Base-by-base conservation (phyloP, 1,140 invertebrate genomes). In the Potamilus streckersoni region DNA sequence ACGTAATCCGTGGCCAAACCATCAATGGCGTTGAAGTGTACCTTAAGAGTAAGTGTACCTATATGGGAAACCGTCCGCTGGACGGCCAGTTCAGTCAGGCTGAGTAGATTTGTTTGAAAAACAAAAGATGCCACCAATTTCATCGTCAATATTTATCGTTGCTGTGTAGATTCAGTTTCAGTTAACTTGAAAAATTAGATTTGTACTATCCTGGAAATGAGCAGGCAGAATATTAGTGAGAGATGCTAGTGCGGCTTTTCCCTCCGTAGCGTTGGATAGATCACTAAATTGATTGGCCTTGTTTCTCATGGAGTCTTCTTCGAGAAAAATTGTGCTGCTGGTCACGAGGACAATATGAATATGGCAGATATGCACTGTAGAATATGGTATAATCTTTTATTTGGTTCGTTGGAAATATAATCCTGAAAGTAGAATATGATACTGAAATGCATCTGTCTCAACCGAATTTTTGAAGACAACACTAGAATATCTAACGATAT, bases 141-240 rank as follows among this genome's bases (percentile, higher is more conserved):
- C 27, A 16, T 68, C 2, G 56, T 77, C 75, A n/a, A 77, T 69
- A 17, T 62, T n/a, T 1, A 77, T 59, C 17, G 61, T 59, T 14
- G 72, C 75, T 16, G 55, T 56, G 31, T 77, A 70, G 63, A 69
- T 77, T 12, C 58, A 55, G 65, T 77, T 68, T 77, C 72, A 11
- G 75, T 72, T 63, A 77, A 77, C 23, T 69, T 69, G 56, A 77
- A 77, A 65, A 72, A 69, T 16, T 19, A 56, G 14, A 77, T 23
- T 16, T 17, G 64, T 13, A 77, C 65, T 5, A 12, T n/a, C 15
- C 65, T 55, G 13, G 58, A 1, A 8, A 14, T 20, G 16, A 70
- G 69, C 2, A 77, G 70, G 61, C 75, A 77, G 59, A 77, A 77
- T 19, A 72, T 77, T 14, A 71, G 16, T 11, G 59, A 49, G 16